phyloP scores from a whole-genome alignment of 2,888 invertebrate genomes.

The Lagria hirta region DNA sequence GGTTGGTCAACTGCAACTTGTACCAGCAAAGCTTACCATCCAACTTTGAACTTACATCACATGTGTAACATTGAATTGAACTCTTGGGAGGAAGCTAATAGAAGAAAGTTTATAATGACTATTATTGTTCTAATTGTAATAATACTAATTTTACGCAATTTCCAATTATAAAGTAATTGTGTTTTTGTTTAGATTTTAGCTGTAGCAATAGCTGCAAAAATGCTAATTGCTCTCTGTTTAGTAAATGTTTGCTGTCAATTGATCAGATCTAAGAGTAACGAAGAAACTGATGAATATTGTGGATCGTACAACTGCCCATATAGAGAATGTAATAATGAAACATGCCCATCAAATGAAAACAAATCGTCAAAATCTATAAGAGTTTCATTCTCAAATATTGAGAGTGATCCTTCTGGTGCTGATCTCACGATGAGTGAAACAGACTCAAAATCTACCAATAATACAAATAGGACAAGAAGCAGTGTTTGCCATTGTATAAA shows the following conservation, averaged over 20 bases:
- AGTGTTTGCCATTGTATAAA: conserved; percentile 4
- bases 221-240: conserved; percentile 41
- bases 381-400: conserved; percentile 17
- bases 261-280: conserved; percentile 5
- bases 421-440: conserved; percentile 3
- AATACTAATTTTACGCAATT: neutral
- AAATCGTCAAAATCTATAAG: conserved; percentile 8
- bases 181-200: conserved; percentile 35
- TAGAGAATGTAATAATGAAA: conserved; percentile 12
- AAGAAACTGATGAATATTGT: conserved; percentile 13
- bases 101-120: conserved; percentile 44
- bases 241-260: conserved; percentile 40
- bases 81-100: conserved; percentile 47
- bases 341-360: neutral
- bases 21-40: conserved; percentile 46
- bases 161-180: neutral
- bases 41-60: conserved; percentile 49
- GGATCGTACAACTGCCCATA: conserved; percentile 6
- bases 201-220: conserved; percentile 39
- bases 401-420: conserved; percentile 1
- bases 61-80: conserved; percentile 53
- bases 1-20: conserved; percentile 51
- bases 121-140: conserved; percentile 45
- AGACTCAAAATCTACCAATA: conserved; percentile 1
- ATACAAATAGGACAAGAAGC: neutral